A percentile compares a stretch with the other conserved stretches of the same genome.
Conservation (phyloP, 2,797 vertebrate species). For the Melanotaenia boesemani region DNA sequence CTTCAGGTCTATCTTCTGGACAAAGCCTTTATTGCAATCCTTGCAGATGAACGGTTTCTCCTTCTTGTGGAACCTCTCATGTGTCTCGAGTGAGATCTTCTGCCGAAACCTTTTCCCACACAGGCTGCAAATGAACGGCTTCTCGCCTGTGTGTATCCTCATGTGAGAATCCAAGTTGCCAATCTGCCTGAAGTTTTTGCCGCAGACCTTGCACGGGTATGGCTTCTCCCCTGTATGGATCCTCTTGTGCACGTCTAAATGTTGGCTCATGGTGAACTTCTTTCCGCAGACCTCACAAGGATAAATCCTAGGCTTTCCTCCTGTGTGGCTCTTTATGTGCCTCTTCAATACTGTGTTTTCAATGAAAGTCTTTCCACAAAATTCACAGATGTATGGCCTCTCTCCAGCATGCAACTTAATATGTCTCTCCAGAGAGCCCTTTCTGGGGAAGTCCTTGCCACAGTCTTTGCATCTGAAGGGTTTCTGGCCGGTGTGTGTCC, state of each 20-base stretch:
- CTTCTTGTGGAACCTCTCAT: constrained; percentile 77
- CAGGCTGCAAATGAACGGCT: constrained; percentile 75
- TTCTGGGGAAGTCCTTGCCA: constrained; percentile 71
- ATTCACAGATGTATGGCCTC: constrained; percentile 70
- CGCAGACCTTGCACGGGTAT: constrained; percentile 63
- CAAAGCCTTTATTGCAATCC: constrained; percentile 70
- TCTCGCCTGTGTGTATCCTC: constrained; percentile 73
- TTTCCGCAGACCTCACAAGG: constrained; percentile 68
- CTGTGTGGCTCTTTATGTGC: constrained; percentile 70
- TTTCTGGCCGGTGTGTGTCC: constrained; percentile 53
- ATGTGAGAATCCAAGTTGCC: constrained; percentile 75
- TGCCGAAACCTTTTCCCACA: constrained; percentile 77
- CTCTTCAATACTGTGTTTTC: constrained; percentile 68
- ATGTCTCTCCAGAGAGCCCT: constrained; percentile 68
- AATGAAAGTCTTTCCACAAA: constrained; percentile 72
- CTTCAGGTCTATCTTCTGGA: constrained; percentile 76
- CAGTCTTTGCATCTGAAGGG: constrained; percentile 70
- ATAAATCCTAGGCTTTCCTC: constrained; percentile 60
- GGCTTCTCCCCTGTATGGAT: constrained; percentile 78
- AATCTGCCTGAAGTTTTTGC: constrained; percentile 70
- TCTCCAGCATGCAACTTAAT: constrained; percentile 64
- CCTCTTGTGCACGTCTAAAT: constrained; percentile 73
- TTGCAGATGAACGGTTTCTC: constrained; percentile 67
- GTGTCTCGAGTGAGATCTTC: constrained; percentile 74
- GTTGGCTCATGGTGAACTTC: constrained; percentile 75